A percentile compares a stretch with the other conserved stretches of the same genome.
phyloP scores from a whole-genome alignment of 2,113 vertebrate species.

The Shinisaurus crocodilurus region DNA sequence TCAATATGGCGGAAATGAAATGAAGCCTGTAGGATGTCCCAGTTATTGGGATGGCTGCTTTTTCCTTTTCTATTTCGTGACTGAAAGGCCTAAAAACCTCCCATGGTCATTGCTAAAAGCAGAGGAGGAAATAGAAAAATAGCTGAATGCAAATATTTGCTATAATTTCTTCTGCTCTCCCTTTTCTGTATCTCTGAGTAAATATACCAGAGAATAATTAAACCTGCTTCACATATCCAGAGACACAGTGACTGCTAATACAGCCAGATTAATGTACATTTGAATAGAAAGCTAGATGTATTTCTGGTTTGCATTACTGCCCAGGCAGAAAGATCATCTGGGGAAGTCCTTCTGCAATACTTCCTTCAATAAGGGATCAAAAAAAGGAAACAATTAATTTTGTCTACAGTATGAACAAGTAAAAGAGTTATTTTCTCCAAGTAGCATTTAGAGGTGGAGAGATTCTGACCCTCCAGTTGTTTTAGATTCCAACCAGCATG shows the following conservation, averaged over 20 bases:
- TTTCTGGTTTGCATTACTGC: background rate
- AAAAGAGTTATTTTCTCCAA: background rate
- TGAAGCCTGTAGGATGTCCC: background rate
- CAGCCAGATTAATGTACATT: background rate
- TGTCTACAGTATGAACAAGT: background rate
- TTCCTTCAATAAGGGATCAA: background rate
- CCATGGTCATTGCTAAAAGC: background rate
- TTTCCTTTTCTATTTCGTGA: background rate
- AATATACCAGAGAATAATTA: slow-evolving; percentile 19
- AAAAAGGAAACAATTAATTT: background rate
- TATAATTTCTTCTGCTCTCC: background rate
- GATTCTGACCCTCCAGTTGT: background rate
- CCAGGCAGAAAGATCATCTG: background rate
- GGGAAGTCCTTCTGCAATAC: background rate
- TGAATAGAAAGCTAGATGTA: background rate
- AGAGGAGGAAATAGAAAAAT: background rate
- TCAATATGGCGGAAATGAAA: no score
- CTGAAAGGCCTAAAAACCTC: background rate
- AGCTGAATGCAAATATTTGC: background rate
- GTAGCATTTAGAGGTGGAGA: background rate
- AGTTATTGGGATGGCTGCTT: background rate
- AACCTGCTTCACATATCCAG: slow-evolving; percentile 18
- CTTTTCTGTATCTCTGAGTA: slow-evolving; percentile 26
- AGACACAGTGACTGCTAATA: slow-evolving; percentile 2
- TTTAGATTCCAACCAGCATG: no score